A percentile compares a stretch with the other conserved stretches of the same genome.
Conservation (phyloP, 2,888 invertebrate genomes). For the Saturnia pavonia region DNA sequence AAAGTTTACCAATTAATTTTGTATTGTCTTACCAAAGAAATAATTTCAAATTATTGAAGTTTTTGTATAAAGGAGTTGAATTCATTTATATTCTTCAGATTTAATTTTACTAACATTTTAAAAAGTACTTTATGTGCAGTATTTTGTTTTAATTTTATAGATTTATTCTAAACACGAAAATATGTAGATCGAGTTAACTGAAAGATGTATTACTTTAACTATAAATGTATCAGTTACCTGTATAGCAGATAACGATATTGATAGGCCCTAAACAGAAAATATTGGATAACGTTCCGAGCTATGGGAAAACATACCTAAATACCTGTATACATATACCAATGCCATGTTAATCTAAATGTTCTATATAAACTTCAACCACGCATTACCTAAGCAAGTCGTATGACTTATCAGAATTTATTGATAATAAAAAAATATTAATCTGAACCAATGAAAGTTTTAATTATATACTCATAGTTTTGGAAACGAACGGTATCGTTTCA, state of each 20-base stretch:
- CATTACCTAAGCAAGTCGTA: too few species aligned
- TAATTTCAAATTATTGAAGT: not conserved
- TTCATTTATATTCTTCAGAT: not conserved
- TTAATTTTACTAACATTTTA: too few species aligned
- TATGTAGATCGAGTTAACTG: not conserved
- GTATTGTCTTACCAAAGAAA: not conserved
- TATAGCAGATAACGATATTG: not conserved
- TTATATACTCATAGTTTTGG: not conserved
- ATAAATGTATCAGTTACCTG: too few species aligned
- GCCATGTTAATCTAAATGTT: too few species aligned
- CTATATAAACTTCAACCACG: too few species aligned
- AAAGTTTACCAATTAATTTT: not conserved
- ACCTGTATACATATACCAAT: too few species aligned
- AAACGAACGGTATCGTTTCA: slow-evolving; percentile 5
- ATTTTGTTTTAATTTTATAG: not conserved
- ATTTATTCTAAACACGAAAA: not conserved
- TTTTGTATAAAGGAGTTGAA: not conserved
- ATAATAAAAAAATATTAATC: slow-evolving; percentile 3
- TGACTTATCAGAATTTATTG: too few species aligned
- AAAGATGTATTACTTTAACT: not conserved
- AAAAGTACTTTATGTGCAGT: too few species aligned
- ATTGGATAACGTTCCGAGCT: not conserved
- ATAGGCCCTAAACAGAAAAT: not conserved
- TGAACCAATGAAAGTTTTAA: not conserved
- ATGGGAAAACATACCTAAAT: too few species aligned